Evolutionary conservation across 1,140 invertebrate species (phyloP).

Genomic region (Monochamus saltuarius): DNA sequence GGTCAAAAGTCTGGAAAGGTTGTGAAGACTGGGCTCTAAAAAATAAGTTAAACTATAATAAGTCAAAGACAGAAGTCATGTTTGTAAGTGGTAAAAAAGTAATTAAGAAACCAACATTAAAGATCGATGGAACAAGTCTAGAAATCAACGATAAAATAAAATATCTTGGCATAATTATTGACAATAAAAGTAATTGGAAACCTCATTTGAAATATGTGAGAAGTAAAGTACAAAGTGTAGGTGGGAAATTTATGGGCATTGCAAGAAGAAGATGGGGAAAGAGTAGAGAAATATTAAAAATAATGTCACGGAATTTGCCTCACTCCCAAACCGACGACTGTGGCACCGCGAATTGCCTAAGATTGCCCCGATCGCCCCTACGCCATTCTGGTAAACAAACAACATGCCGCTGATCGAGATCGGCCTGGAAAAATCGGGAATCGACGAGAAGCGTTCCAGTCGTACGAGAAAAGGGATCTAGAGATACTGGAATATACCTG

Average conservation of each 20-base stretch:
- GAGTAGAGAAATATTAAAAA: slow-evolving; percentile 17
- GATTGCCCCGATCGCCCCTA: no score
- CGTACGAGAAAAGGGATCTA: no score
- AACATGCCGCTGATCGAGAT: no score
- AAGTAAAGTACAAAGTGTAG: not conserved
- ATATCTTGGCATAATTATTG: slow-evolving; percentile 30
- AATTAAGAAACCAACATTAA: slow-evolving; percentile 17
- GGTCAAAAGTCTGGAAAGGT: slow-evolving; percentile 4
- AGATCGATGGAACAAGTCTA: slow-evolving; percentile 3
- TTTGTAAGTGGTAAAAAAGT: slow-evolving; percentile 1
- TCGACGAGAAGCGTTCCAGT: no score
- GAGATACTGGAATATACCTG: no score
- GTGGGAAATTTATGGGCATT: slow-evolving; percentile 2
- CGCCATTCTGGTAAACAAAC: no score
- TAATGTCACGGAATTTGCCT: no score
- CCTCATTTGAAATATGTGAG: slow-evolving; percentile 22
- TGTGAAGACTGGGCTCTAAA: slow-evolving; percentile 2
- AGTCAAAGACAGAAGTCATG: slow-evolving; percentile 26
- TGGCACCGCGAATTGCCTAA: no score
- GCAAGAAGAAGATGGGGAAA: slow-evolving; percentile 25
- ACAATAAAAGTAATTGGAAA: slow-evolving; percentile 17
- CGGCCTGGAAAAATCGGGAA: no score
- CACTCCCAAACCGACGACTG: no score
- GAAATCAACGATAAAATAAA: slow-evolving; percentile 2
- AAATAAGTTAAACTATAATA: slow-evolving; percentile 24